Conservation (phyloP, 2,888 invertebrate species). For the Meiosimyza platycephala region DNA sequence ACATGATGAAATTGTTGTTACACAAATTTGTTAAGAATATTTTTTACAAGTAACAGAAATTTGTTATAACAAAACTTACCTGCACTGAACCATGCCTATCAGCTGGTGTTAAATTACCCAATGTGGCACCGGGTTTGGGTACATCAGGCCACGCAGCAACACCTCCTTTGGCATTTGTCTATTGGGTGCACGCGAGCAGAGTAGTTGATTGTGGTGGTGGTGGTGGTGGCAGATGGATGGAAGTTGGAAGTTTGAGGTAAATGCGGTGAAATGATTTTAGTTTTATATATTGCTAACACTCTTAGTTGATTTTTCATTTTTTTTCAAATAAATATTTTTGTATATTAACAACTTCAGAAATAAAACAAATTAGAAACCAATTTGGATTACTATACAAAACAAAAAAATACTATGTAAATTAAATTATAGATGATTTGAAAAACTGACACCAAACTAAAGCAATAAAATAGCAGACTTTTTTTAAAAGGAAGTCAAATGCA, state of each 20-base stretch:
- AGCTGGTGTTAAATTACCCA: constrained; percentile 90
- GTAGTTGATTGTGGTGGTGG: not conserved
- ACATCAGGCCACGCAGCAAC: constrained; percentile 87
- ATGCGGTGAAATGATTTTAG: constrained; percentile 27
- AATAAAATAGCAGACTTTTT: too few relatives aligned
- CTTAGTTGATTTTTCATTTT: constrained; percentile 30
- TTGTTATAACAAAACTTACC: constrained; percentile 71
- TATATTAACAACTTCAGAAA: constrained; percentile 13
- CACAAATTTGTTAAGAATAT: constrained; percentile 9
- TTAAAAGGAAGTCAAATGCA: too few relatives aligned
- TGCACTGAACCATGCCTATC: constrained; percentile 98
- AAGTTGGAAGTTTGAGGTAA: constrained; percentile 8
- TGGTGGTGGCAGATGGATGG: constrained; percentile 1
- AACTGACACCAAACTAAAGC: too few relatives aligned
- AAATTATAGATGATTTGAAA: too few relatives aligned
- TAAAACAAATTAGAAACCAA: constrained; percentile 25
- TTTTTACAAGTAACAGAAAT: constrained; percentile 40
- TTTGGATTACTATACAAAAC: constrained; percentile 9
- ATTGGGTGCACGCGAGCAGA: constrained; percentile 19
- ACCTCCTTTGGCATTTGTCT: constrained; percentile 76
- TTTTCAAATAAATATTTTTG: constrained; percentile 29
- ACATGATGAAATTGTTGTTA: constrained; percentile 20
- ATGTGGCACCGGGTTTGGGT: constrained; percentile 81
- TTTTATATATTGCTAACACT: constrained; percentile 16
- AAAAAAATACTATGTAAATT: not conserved